Base-by-base conservation (phyloP, 2,797 vertebrate species). In the Coregonus ussuriensis region DNA sequence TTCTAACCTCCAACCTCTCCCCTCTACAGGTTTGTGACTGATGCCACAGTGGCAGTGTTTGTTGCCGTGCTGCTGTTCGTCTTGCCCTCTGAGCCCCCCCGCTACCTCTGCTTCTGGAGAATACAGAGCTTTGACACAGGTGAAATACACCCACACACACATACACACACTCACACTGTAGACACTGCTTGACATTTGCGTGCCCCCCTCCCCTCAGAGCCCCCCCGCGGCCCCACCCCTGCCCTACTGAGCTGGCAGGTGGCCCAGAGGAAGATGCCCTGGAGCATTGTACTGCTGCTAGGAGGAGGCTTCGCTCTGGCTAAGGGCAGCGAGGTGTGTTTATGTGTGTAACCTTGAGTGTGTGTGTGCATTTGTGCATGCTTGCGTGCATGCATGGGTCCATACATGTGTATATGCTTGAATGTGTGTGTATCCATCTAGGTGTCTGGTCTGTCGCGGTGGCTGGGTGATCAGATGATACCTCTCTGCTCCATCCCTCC, bases 251-350 rank as follows among this genome's bases (percentile, higher is more conserved):
- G 93, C 6, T 99, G 98, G 98, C 96, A 96, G 82, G 91, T 94
- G 71, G 94, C 90, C 79, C 97, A 99, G 74, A 95, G 95, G 86
- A 97, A 97, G 89, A 79, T 99, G 84, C 97, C 98, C 4, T 99
- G 98, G 98, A 96, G 93, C 63, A 94, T 99, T 4, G 95, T 99
- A 83, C 93, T 99, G 86, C 96, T 99, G 68, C 95, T 99, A 7
- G 98, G 98, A 68, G 98, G 98, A 21, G 98, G 98, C 14, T 99
- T 99, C 80, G 98, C 98, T 29, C 86, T 99, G 80, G 98, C 98
- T 69, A 97, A 95, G 86, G 97, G 97, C 79, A 98, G 97, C 0
- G 96, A 98, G 92, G 98, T 99, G 94, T 47, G 41, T 47, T 47
- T 47, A 9, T 47, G 9, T 47, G 9, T 47, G 9, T 47, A 47